Percentiles rank a stretch among this genome's conserved stretches.
phyloP scores from a whole-genome alignment of 2,113 vertebrate species.

The Entosphenus tridentatus region DNA sequence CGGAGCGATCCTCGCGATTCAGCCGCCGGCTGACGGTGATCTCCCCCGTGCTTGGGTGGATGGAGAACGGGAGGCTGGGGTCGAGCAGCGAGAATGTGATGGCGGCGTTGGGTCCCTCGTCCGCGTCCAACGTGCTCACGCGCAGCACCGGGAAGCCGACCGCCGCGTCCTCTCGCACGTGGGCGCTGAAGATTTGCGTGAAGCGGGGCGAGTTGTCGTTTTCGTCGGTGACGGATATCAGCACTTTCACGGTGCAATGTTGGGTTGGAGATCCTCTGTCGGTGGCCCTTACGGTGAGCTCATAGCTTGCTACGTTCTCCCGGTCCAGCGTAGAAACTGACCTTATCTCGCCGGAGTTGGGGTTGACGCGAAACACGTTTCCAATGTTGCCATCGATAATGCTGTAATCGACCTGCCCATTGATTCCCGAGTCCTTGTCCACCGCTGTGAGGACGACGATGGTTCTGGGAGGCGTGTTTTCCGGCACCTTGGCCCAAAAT shows the following conservation, averaged over 20 bases:
- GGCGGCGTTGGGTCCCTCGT: constrained; percentile 51
- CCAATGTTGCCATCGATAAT: constrained; percentile 57
- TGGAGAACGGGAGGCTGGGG: constrained; percentile 47
- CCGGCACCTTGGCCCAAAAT: too few relatives aligned
- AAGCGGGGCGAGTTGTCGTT: constrained; percentile 85
- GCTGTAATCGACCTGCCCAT: constrained; percentile 59
- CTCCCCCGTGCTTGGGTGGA: constrained; percentile 60
- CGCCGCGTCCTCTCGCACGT: constrained; percentile 65
- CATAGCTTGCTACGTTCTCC: constrained; percentile 43
- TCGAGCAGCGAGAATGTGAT: constrained; percentile 64
- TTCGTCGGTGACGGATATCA: constrained; percentile 59
- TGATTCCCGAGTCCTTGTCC: constrained; percentile 60
- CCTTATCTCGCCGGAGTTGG: constrained; percentile 58
- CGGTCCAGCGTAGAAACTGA: constrained; percentile 56
- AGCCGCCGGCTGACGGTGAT: constrained; percentile 64
- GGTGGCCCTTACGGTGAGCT: constrained; percentile 44
- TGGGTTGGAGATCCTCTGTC: constrained; percentile 47
- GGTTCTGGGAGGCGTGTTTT: constrained; percentile 56
- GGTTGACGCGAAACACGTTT: constrained; percentile 55
- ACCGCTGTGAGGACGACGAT: constrained; percentile 45
- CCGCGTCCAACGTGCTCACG: constrained; percentile 82
- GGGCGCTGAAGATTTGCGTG: constrained; percentile 80
- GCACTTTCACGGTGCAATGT: constrained; percentile 36
- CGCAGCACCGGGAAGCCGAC: constrained; percentile 57
- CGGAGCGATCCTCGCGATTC: constrained; percentile 67